Evolutionary conservation across 2,797 vertebrate genomes (phyloP).

Genomic region (Moxostoma hubbsi): DNA sequence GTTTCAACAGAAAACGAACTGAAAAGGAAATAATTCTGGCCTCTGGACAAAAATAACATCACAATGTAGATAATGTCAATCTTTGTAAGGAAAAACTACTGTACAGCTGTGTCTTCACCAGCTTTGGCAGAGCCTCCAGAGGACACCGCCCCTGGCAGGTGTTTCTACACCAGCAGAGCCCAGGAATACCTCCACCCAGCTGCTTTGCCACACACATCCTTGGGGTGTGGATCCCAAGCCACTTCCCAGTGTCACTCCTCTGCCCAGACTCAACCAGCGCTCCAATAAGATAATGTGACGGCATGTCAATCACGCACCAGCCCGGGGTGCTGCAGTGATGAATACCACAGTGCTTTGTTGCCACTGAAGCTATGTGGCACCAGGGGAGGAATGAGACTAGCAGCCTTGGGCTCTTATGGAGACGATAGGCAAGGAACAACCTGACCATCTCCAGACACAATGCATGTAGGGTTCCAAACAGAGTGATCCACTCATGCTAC

Average conservation of each 20-base stretch:
- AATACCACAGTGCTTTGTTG: constrained; percentile 70
- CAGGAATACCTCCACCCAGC: constrained; percentile 66
- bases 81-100: constrained; percentile 71
- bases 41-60: constrained; percentile 69
- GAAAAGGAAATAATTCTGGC: constrained; percentile 57
- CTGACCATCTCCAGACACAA: constrained; percentile 48
- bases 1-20: not conserved
- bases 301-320: constrained; percentile 76
- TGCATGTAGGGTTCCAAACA: constrained; percentile 56
- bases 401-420: constrained; percentile 61
- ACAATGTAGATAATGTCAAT: constrained; percentile 59
- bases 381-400: constrained; percentile 68
- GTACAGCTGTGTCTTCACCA: constrained; percentile 64
- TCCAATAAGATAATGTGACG: constrained; percentile 80
- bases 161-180: constrained; percentile 52
- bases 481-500: constrained; percentile 58
- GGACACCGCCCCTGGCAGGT: constrained; percentile 65
- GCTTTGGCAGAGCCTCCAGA: constrained; percentile 62
- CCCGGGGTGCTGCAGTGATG: constrained; percentile 71
- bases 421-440: constrained; percentile 46
- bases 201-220: constrained; percentile 68
- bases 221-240: constrained; percentile 73
- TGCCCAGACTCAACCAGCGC: constrained; percentile 66
- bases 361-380: constrained; percentile 69
- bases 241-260: constrained; percentile 76